Conservation (phyloP, 1,140 invertebrate genomes). For the Pygmarrhopalites habei region DNA sequence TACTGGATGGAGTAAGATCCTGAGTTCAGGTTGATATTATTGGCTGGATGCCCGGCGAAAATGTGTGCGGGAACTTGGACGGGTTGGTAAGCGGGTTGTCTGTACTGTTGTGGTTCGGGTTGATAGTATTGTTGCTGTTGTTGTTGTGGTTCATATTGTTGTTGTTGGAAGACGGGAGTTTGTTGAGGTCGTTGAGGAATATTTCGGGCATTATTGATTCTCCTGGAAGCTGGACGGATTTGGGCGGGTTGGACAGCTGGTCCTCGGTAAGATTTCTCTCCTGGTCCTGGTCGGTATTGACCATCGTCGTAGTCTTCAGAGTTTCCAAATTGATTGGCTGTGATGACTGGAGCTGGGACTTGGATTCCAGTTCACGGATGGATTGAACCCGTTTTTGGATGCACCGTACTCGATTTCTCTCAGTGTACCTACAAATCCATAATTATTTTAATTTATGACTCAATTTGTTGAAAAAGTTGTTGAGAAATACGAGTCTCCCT, state of each 20-base stretch:
- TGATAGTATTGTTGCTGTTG: conserved; percentile 39
- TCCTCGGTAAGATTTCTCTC: conserved; percentile 73
- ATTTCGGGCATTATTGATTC: not conserved
- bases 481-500: no score
- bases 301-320: conserved; percentile 21
- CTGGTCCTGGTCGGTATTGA: conserved; percentile 11
- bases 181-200: not conserved
- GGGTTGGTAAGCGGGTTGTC: conserved; percentile 40
- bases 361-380: conserved; percentile 67
- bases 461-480: no score
- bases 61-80: conserved; percentile 42
- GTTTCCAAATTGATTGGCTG: no score
- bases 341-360: conserved; percentile 54
- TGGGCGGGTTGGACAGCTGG: conserved; percentile 49
- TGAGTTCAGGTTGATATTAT: conserved; percentile 56
- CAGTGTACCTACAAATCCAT: no score
- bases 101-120: conserved; percentile 41
- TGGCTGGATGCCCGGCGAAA: conserved; percentile 54
- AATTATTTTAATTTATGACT: no score
- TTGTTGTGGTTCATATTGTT: conserved; percentile 35
- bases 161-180: no score
- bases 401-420: conserved; percentile 76
- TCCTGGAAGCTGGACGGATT: not conserved
- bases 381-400: conserved; percentile 63
- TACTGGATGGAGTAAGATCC: conserved; percentile 54